phyloP scores from a whole-genome alignment of 2,113 vertebrate species.

The Acanthisitta chloris region DNA sequence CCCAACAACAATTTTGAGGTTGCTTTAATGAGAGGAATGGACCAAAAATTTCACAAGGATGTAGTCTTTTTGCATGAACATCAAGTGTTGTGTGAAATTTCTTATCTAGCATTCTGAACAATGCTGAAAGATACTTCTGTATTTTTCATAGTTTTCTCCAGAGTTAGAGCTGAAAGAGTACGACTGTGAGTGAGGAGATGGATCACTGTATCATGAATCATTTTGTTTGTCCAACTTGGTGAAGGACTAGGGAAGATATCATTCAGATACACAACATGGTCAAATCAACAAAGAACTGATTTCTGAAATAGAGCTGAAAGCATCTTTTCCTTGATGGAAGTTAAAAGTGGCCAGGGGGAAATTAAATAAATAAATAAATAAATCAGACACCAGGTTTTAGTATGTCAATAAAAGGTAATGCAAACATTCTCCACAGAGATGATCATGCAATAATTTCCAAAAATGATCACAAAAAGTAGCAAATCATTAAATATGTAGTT shows the following conservation, averaged over 20 bases:
- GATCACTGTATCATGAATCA: not conserved
- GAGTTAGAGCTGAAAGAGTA: not conserved
- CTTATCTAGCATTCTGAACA: not conserved
- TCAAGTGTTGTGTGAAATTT: not conserved
- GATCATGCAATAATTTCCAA: constrained; percentile 21
- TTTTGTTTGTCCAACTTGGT: not conserved
- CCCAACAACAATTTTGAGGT: not conserved
- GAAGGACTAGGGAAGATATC: not conserved
- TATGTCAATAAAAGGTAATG: not conserved
- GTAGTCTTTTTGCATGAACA: not conserved
- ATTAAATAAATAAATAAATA: not conserved
- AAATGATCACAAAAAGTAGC: not conserved
- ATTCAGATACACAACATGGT: not conserved
- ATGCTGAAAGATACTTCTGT: not conserved
- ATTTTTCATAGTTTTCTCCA: not conserved
- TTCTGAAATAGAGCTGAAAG: constrained; percentile 24
- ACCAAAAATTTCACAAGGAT: not conserved
- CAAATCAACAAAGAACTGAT: not conserved
- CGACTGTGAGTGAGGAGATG: not conserved
- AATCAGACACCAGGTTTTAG: not conserved
- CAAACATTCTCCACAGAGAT: not conserved
- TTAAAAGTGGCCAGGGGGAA: not conserved
- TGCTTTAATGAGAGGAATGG: not conserved
- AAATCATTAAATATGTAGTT: not conserved
- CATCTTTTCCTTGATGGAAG: constrained; percentile 22